Percentiles rank a stretch among this genome's conserved stretches.
Evolutionary conservation across 2,888 invertebrate species (phyloP).

Genomic region (Tachina grossa): DNA sequence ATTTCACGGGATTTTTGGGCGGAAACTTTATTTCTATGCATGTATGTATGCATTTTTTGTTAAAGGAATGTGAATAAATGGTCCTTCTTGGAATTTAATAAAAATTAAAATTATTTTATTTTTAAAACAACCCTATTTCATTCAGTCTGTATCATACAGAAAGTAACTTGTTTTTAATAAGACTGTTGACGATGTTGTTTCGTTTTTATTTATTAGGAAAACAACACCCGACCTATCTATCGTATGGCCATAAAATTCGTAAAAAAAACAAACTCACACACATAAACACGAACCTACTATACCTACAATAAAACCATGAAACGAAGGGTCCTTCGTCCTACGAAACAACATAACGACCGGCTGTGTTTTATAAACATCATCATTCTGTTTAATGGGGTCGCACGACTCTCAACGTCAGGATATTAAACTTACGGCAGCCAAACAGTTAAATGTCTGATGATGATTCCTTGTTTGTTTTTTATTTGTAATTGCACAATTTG

Average conservation of each 20-base stretch:
- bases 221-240: neutral
- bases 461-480: slow-evolving; percentile 2
- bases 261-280: neutral
- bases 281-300: neutral
- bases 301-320: neutral
- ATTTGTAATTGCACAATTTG: neutral
- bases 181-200: neutral
- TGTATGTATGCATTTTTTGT: too few relatives aligned
- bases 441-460: slow-evolving; percentile 55
- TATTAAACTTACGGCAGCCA: slow-evolving; percentile 62
- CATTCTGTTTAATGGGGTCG: slow-evolving; percentile 68
- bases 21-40: too few relatives aligned
- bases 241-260: neutral
- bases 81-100: neutral
- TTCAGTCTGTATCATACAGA: too few relatives aligned
- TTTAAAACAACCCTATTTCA: slow-evolving; percentile 6
- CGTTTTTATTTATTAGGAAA: neutral
- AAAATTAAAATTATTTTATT: neutral
- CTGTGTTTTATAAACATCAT: slow-evolving; percentile 43
- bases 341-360: slow-evolving; percentile 46
- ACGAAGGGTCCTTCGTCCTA: slow-evolving; percentile 21
- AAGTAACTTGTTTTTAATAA: neutral
- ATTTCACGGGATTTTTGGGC: too few relatives aligned
- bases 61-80: too few relatives aligned
- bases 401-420: slow-evolving; percentile 62